Percentiles rank a stretch among this genome's conserved stretches.
phyloP scores from a whole-genome alignment of 2,113 vertebrate species.

The Elachura formosa region DNA sequence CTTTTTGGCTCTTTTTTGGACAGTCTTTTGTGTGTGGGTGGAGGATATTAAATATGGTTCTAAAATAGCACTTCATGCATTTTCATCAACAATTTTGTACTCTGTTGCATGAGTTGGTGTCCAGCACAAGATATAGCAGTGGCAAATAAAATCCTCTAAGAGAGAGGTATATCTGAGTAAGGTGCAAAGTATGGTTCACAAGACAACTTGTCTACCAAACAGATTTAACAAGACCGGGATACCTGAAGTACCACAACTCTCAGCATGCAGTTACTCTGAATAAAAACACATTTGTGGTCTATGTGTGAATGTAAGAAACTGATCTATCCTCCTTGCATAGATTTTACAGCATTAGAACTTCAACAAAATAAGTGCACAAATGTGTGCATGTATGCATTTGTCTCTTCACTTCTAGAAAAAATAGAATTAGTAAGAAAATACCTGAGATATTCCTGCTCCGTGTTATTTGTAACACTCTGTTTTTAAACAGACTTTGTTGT shows the following conservation, averaged over 20 bases:
- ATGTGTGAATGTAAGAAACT: background rate
- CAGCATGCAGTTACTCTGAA: background rate
- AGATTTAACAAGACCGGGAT: background rate
- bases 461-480: background rate
- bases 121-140: background rate
- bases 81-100: background rate
- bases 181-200: background rate
- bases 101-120: background rate
- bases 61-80: background rate
- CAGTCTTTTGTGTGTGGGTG: background rate
- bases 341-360: background rate
- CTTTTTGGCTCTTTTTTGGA: background rate
- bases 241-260: background rate
- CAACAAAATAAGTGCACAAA: background rate
- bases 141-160: background rate
- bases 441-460: background rate
- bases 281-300: background rate
- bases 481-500: background rate
- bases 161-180: background rate
- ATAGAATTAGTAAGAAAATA: background rate
- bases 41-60: background rate
- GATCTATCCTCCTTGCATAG: background rate
- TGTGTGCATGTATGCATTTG: background rate
- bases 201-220: background rate
- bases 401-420: background rate